Conservation (phyloP, 2,888 invertebrate genomes). For the Teinopalpus imperialis region DNA sequence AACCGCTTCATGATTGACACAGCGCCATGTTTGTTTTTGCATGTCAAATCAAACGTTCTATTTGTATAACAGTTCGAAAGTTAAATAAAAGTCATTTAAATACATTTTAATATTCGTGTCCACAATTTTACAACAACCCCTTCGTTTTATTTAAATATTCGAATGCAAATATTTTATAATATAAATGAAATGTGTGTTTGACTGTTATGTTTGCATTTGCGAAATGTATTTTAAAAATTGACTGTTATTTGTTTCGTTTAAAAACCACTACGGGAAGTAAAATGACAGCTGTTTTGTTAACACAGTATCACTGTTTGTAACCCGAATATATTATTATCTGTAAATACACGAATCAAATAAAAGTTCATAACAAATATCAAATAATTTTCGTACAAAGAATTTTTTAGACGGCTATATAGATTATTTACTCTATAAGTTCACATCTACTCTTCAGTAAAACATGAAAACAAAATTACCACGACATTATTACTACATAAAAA, state of each 20-base stretch:
- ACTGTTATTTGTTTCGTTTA: background rate
- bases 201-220: constrained; percentile 8
- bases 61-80: constrained; percentile 26
- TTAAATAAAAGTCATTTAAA: constrained; percentile 21
- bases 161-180: constrained; percentile 28
- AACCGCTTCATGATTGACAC: constrained; percentile 39
- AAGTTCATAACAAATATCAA: no score
- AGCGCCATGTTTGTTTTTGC: constrained; percentile 42
- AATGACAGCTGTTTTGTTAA: background rate
- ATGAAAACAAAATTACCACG: no score
- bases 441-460: no score
- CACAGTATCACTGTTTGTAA: no score
- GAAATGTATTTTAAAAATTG: constrained; percentile 1
- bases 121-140: constrained; percentile 4
- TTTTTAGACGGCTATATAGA: no score
- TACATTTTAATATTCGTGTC: constrained; percentile 28
- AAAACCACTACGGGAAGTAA: background rate
- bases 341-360: no score
- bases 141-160: constrained; percentile 15
- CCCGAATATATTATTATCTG: no score
- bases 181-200: constrained; percentile 23
- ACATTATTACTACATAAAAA: no score
- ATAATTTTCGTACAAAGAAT: no score
- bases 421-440: no score
- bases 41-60: constrained; percentile 30